phyloP scores from a whole-genome alignment of 1,140 invertebrate genomes.

The Tetraneura akinire region DNA sequence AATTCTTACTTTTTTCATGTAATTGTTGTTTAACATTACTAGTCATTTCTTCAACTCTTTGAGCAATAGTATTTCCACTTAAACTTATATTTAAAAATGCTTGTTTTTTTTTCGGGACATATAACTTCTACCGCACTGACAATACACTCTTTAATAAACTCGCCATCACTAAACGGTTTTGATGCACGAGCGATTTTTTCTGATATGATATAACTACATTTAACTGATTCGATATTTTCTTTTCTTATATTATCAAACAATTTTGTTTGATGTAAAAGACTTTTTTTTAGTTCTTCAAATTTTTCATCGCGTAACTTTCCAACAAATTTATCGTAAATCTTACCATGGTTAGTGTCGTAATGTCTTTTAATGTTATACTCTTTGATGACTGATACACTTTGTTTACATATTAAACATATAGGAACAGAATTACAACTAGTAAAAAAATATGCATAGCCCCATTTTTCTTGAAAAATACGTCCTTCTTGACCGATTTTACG shows the following conservation, averaged over 20 bases:
- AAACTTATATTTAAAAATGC: neutral
- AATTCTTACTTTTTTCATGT: neutral
- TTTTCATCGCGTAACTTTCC: constrained; percentile 10
- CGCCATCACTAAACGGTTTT: neutral
- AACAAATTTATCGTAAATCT: neutral
- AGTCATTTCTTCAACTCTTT: constrained; percentile 8
- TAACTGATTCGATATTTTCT: neutral
- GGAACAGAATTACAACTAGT: neutral
- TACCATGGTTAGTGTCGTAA: neutral
- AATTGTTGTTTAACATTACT: constrained; percentile 23
- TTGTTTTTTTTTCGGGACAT: constrained; percentile 12
- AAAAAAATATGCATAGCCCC: constrained; percentile 4
- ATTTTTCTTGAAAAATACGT: neutral
- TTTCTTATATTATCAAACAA: constrained; percentile 1
- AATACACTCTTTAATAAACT: neutral
- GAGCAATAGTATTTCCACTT: constrained; percentile 15
- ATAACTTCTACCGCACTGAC: neutral
- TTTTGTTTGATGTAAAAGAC: neutral
- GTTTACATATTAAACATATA: constrained; percentile 14
- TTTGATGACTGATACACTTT: neutral
- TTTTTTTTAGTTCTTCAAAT: constrained; percentile 7
- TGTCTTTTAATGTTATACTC: constrained; percentile 12
- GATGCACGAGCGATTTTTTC: neutral
- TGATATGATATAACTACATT: neutral
- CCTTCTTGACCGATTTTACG: neutral